Percentiles rank a stretch among this genome's conserved stretches.
Conservation (phyloP, 2,797 vertebrate species). For the Pangasius sanitwongsei region DNA sequence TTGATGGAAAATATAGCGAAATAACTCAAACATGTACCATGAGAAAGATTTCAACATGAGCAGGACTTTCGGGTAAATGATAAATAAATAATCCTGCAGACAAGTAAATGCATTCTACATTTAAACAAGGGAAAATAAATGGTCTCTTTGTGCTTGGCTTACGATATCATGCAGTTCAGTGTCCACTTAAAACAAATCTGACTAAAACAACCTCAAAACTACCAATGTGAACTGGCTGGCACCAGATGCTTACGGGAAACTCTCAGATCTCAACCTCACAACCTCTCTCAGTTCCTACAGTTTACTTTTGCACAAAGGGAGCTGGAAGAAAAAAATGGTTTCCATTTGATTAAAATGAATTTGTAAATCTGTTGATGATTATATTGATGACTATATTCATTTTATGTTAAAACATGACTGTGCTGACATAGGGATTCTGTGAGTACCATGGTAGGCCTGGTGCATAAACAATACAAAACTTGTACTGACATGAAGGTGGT, state of each 20-base stretch:
- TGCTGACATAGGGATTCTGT: not conserved
- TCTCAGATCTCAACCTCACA: constrained; percentile 48
- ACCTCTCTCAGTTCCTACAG: constrained; percentile 24
- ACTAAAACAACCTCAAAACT: constrained; percentile 59
- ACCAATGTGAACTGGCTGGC: constrained; percentile 56
- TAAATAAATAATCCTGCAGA: constrained; percentile 59
- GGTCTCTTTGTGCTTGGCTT: constrained; percentile 55
- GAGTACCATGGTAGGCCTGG: not conserved
- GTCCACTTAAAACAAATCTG: constrained; percentile 60
- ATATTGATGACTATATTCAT: constrained; percentile 1
- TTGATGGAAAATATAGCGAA: constrained; percentile 52
- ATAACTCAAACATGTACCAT: constrained; percentile 52
- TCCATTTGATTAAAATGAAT: constrained; percentile 34
- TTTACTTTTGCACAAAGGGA: constrained; percentile 40
- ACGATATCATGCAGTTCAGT: constrained; percentile 49
- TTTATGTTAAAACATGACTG: not conserved
- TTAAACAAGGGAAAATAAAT: constrained; percentile 63
- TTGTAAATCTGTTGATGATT: constrained; percentile 15
- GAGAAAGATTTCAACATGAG: constrained; percentile 55
- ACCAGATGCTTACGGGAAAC: constrained; percentile 46
- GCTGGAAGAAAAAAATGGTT: constrained; percentile 18
- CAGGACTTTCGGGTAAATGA: constrained; percentile 58
- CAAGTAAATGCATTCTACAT: constrained; percentile 58
- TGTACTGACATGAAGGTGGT: not conserved
- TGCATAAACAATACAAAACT: not conserved